Percentiles rank a stretch among this genome's conserved stretches.
phyloP scores from a whole-genome alignment of 2,113 vertebrate genomes.

The Mesoclemmys tuberculata region DNA sequence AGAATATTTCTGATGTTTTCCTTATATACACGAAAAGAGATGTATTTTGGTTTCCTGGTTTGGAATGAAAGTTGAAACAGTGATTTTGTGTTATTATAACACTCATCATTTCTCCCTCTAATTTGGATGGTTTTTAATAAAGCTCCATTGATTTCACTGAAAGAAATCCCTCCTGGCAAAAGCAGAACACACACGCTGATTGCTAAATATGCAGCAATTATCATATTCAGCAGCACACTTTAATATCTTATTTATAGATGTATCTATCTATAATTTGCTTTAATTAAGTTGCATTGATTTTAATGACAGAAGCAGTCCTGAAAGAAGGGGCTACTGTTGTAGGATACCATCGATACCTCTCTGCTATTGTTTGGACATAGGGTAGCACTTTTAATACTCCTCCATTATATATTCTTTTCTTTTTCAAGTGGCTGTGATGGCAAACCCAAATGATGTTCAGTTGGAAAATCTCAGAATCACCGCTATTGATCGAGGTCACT shows the following conservation, averaged over 20 bases:
- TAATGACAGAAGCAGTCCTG: slow-evolving; percentile 82
- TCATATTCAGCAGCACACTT: slow-evolving; percentile 86
- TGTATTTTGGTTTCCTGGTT: slow-evolving; percentile 82
- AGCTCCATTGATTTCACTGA: slow-evolving; percentile 88
- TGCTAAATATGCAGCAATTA: slow-evolving; percentile 89
- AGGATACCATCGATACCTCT: slow-evolving; percentile 53
- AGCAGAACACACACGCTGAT: slow-evolving; percentile 87
- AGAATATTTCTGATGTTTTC: slow-evolving; percentile 79
- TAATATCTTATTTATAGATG: slow-evolving; percentile 91
- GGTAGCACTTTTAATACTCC: slow-evolving; percentile 37
- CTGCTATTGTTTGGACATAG: slow-evolving; percentile 48
- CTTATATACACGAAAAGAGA: slow-evolving; percentile 74
- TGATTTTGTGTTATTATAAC: slow-evolving; percentile 89
- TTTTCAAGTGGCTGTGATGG: neutral
- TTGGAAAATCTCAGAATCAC: slow-evolving; percentile 2
- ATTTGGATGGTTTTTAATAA: slow-evolving; percentile 91
- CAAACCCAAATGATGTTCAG: slow-evolving; percentile 23
- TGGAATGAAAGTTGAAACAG: slow-evolving; percentile 83
- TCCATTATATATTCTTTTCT: slow-evolving; percentile 23
- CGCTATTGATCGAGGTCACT: neutral
- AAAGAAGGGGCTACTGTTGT: slow-evolving; percentile 71
- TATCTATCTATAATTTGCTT: slow-evolving; percentile 91
- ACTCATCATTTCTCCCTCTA: slow-evolving; percentile 89
- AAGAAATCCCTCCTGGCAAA: slow-evolving; percentile 87
- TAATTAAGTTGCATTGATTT: slow-evolving; percentile 92